A percentile compares a stretch with the other conserved stretches of the same genome.
phyloP scores from a whole-genome alignment of 2,113 vertebrate genomes.

The Actinemys pallida region DNA sequence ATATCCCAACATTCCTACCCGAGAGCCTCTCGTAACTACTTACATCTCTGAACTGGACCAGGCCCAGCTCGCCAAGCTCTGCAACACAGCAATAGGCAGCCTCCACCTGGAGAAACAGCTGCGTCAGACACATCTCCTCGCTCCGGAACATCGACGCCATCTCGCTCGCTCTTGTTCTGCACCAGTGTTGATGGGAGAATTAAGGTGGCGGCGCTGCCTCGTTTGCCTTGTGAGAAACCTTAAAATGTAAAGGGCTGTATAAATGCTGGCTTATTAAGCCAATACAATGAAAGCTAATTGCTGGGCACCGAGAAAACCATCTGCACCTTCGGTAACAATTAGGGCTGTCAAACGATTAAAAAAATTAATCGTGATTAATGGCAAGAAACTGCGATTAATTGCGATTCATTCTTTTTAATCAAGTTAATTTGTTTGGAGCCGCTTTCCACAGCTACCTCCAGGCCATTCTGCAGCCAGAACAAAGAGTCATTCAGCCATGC shows the following conservation, averaged over 20 bases:
- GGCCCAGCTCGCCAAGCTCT: slow-evolving; percentile 84
- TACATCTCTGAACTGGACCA: slow-evolving; percentile 87
- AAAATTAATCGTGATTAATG: too few species aligned
- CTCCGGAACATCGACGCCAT: slow-evolving; percentile 83
- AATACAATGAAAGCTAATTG: background rate
- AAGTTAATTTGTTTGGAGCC: background rate
- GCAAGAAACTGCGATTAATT: too few species aligned
- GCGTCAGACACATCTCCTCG: slow-evolving; percentile 84
- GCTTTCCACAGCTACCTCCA: background rate
- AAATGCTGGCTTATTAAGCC: background rate
- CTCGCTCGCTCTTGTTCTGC: background rate
- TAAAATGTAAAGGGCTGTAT: background rate
- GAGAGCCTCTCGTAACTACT: slow-evolving; percentile 52
- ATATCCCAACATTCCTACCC: background rate
- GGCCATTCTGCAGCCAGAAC: background rate
- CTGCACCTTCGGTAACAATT: background rate
- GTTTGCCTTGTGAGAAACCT: background rate
- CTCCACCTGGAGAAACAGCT: slow-evolving; percentile 86
- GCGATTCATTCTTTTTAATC: too few species aligned
- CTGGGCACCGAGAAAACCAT: background rate
- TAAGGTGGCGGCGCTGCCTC: background rate
- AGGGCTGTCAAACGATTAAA: too few species aligned
- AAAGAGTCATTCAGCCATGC: background rate
- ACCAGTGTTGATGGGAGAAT: background rate
- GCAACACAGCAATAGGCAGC: slow-evolving; percentile 86